Percentiles rank a stretch among this genome's conserved stretches.
These are phyloP conservation scores for Pterostichus madidus DNA, from an alignment of 2,888 invertebrate genomes.

Conservation along the genomic window DNA sequence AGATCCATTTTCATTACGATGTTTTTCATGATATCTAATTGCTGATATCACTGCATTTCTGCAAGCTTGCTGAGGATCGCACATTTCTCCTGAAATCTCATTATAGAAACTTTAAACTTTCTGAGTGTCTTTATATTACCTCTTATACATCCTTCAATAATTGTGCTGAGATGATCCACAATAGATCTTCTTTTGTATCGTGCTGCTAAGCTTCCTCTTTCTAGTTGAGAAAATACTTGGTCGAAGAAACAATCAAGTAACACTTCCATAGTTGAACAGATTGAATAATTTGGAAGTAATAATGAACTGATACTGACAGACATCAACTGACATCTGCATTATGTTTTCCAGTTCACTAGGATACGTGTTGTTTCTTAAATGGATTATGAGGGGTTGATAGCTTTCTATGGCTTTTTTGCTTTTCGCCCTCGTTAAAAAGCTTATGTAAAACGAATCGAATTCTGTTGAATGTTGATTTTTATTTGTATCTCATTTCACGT, in stretches of 20 bases:
- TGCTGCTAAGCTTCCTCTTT: constrained; percentile 86
- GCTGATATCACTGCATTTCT: constrained; percentile 83
- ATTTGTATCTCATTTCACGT: no score
- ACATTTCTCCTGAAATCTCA: constrained; percentile 77
- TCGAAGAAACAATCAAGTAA: constrained; percentile 90
- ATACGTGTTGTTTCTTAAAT: constrained; percentile 33
- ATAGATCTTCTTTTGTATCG: constrained; percentile 85
- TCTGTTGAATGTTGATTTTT: no score
- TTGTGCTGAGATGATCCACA: constrained; percentile 88
- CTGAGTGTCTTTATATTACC: constrained; percentile 70
- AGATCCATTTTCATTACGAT: constrained; percentile 82
- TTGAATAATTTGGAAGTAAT: constrained; percentile 12
- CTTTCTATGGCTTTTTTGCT: constrained; percentile 42
- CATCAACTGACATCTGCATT: constrained; percentile 23
- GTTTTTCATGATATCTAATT: constrained; percentile 83
- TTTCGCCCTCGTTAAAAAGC: background rate
- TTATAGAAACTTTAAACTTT: background rate
- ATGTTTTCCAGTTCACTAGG: background rate
- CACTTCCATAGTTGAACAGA: constrained; percentile 82
- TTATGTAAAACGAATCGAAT: no score
- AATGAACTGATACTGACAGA: constrained; percentile 30
- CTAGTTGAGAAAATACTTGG: constrained; percentile 84
- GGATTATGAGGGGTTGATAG: constrained; percentile 21
- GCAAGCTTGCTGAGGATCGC: constrained; percentile 79
- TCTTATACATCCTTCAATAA: constrained; percentile 85